Evolutionary conservation across 2,113 vertebrate species (phyloP), one percentile per base, ranked within the genome.

Genomic region (Clinocottus analis): DNA sequence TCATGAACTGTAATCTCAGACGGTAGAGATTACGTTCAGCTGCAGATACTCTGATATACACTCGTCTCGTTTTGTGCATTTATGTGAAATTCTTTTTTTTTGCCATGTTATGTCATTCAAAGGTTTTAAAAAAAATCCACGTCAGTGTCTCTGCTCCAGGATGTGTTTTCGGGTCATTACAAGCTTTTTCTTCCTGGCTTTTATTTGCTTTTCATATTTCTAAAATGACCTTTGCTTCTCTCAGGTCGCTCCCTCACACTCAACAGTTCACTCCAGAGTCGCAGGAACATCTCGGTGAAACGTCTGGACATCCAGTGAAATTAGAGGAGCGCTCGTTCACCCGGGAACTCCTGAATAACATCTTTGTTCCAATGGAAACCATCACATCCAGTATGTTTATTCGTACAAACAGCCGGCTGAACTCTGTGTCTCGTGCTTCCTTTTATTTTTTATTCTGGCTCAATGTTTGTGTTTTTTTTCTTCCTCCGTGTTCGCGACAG

Each of bases 301-400:
- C 6, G 5, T 53, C 49, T 19, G 66, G 21, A 49, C 76, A 64
- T 35, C 72, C 60, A 2, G 53, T 25, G 56, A 87, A 76, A 55
- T 11, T 21, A 16, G 62, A 82, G 43, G 75, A 84, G 16, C 71
- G 16, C 16, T 65, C 25, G 0, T 37, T 45, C 82, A 72, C 10
- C 0, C 86, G 85, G 1, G 76, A 83, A 7, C 87, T 93, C 41
- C 90, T 97, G 72, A 91, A 94, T 58, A 88, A 94, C 17, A 78
- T 97, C 83, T 95, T 92, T 84, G 95, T 98, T 64, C 95, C 96
- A 25, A 64, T 97, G 92, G 92, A 93, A 55, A 93, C 94, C 74
- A 91, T 98, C 75, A 96, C 82, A 67, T 90, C 88, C 1, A 96
- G 97, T 98, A 91, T 86, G 96, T 91, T 47, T 5, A 27, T 23